These are phyloP conservation scores for Passer montanus DNA, from an alignment of 2,113 vertebrate genomes.

Conservation along the genomic window DNA sequence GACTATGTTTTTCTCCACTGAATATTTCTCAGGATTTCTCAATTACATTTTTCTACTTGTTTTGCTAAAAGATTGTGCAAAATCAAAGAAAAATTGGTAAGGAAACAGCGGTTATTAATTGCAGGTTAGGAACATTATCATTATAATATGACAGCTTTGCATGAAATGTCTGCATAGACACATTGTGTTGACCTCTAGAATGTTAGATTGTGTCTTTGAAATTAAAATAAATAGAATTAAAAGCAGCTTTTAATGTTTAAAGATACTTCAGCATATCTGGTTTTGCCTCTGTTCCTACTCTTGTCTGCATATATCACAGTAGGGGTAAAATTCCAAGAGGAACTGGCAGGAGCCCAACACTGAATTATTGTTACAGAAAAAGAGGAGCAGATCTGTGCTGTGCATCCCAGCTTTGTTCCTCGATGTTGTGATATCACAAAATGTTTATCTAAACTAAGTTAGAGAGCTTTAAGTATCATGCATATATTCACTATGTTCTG, in stretches of 20 bases:
- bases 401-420: background rate
- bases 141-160: background rate
- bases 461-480: background rate
- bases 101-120: background rate
- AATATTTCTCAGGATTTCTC: background rate
- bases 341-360: background rate
- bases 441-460: background rate
- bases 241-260: background rate
- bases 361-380: background rate
- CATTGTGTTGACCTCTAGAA: background rate
- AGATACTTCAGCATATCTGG: background rate
- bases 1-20: background rate
- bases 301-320: background rate
- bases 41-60: background rate
- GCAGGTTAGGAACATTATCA: background rate
- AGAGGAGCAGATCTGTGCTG: background rate
- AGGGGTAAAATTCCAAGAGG: background rate
- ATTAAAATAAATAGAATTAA: background rate
- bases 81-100: background rate
- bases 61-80: background rate
- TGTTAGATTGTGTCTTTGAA: background rate
- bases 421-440: background rate
- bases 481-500: background rate
- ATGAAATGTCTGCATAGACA: background rate
- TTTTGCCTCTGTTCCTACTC: background rate